phyloP scores from a whole-genome alignment of 2,113 vertebrate genomes.

The Phaethon lepturus region DNA sequence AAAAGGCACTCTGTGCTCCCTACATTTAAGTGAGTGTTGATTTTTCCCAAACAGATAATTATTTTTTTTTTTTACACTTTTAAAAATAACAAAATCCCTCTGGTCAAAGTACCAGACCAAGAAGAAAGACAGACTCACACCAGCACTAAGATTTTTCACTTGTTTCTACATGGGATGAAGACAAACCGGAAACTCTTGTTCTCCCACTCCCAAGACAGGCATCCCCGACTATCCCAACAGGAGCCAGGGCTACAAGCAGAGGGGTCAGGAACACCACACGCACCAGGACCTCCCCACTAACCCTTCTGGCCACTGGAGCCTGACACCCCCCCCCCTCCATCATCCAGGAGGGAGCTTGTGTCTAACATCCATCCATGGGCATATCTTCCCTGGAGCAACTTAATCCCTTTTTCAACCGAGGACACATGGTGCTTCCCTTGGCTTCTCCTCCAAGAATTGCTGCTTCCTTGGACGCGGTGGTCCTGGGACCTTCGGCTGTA shows the following conservation, averaged over 20 bases:
- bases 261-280: neutral
- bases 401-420: neutral
- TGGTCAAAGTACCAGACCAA: neutral
- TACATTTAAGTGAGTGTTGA: neutral
- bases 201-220: neutral
- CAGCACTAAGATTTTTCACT: neutral
- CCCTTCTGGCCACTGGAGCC: neutral
- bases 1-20: neutral
- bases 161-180: neutral
- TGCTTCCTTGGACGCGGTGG: neutral
- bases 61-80: neutral
- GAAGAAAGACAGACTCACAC: neutral
- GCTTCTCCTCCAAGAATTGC: neutral
- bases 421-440: neutral
- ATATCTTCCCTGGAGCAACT: neutral
- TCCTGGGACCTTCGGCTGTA: neutral
- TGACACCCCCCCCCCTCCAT: too few relatives aligned
- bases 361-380: neutral
- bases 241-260: neutral
- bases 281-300: neutral
- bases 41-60: neutral
- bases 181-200: neutral
- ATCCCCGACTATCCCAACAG: neutral
- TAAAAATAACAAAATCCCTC: neutral
- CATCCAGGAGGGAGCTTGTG: neutral